A percentile compares a stretch with the other conserved stretches of the same genome.
These are phyloP conservation scores for Noctilio leporinus DNA, from an alignment of 2,113 vertebrate genomes.

Conservation along the genomic window DNA sequence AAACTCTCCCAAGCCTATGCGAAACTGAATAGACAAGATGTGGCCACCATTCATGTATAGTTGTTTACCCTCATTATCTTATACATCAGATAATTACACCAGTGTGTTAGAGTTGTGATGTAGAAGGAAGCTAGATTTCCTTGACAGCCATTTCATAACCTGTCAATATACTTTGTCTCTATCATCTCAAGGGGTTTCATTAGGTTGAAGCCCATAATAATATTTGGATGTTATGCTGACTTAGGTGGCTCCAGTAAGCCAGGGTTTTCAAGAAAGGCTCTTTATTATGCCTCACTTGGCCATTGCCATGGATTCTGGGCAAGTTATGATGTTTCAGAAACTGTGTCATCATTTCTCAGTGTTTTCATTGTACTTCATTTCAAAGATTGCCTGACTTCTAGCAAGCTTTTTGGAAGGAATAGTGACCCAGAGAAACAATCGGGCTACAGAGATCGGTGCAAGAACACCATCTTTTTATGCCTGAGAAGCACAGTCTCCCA, in stretches of 20 bases:
- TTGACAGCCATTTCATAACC: background rate
- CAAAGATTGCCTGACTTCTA: conserved; percentile 36
- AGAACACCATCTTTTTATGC: background rate
- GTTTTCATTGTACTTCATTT: background rate
- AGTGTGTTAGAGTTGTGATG: background rate
- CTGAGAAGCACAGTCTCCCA: background rate
- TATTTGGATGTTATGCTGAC: background rate
- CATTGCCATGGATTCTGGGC: background rate
- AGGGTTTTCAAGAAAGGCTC: background rate
- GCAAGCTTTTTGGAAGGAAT: background rate
- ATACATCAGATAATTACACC: background rate
- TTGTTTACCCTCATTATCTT: background rate
- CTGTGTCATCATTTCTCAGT: background rate
- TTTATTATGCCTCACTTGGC: background rate
- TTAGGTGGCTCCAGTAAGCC: background rate
- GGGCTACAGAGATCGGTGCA: background rate
- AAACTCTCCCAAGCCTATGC: background rate
- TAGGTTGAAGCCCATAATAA: background rate
- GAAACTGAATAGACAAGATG: background rate
- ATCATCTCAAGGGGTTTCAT: background rate
- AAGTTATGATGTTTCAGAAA: conserved; percentile 24
- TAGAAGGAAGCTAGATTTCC: background rate
- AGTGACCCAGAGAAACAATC: background rate
- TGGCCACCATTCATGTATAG: background rate
- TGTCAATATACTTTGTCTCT: background rate